Conservation (phyloP, 1,140 invertebrate genomes). For the Sycobia sp. region DNA sequence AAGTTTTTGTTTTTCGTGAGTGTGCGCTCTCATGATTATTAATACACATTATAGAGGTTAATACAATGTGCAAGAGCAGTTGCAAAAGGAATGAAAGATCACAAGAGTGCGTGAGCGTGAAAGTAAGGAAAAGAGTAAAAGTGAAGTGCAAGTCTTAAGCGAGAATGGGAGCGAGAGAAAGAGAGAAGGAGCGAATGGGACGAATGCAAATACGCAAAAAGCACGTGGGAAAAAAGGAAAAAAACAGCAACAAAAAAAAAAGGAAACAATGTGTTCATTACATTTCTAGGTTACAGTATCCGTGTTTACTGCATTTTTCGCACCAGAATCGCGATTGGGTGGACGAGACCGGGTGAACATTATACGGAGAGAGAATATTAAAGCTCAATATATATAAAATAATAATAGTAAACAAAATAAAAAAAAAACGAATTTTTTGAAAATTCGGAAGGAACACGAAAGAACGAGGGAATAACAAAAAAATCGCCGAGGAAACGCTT, state of each 20-base stretch:
- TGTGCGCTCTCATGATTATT: conserved; percentile 17
- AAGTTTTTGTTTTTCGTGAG: conserved; percentile 37
- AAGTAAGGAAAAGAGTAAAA: conserved; percentile 4
- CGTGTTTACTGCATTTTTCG: conserved; percentile 46
- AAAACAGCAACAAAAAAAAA: too few relatives aligned
- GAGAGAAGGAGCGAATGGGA: background rate
- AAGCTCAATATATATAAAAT: too few relatives aligned
- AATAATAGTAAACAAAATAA: too few relatives aligned
- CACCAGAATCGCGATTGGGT: conserved; percentile 24
- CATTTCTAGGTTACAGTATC: conserved; percentile 54
- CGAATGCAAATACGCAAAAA: too few relatives aligned
- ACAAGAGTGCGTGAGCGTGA: background rate
- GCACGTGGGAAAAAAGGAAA: conserved; percentile 17
- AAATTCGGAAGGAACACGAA: too few relatives aligned
- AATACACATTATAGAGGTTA: background rate
- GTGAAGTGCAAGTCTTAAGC: too few relatives aligned
- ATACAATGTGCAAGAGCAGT: background rate
- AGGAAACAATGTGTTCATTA: conserved; percentile 55
- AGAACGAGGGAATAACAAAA: background rate
- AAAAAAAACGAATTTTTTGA: too few relatives aligned
- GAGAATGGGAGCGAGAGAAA: conserved; percentile 9
- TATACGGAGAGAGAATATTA: conserved; percentile 31
- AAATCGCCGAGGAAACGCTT: background rate
- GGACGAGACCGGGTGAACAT: conserved; percentile 31
- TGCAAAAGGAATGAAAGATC: background rate